Base-by-base conservation (phyloP, 2,113 vertebrate species). In the Nyctibius bracteatus region DNA sequence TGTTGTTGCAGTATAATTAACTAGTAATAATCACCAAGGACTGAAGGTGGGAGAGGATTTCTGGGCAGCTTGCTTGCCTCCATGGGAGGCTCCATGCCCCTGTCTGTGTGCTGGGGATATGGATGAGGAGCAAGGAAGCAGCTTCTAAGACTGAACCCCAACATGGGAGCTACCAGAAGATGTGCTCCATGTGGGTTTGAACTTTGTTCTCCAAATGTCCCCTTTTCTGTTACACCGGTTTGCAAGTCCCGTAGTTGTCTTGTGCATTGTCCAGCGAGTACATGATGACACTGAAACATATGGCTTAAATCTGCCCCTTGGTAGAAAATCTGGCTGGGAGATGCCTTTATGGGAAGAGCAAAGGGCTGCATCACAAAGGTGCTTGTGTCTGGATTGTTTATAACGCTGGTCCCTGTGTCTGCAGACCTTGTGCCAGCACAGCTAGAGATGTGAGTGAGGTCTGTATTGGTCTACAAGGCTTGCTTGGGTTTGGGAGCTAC, bases 111-210 rank as follows among this genome's bases (percentile, higher is more conserved):
- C 37, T 35, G 61, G 43, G 35, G 24, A 52, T 33, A 4, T 12
- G 25, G 24, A 23, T 17, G 2, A 5, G 35, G 81, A 83, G 14
- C 27, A 18, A 65, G 58, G 55, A 46, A 59, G 23, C 47, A 54
- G 21, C 39, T 57, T 58, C 35, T 23, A 9, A n/a, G 49, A 1
- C 15, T 12, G n/a, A 75, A 35, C 21, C 43, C 31, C 28, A 41
- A 0, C 13, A 4, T 0, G 17, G 12, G 24, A 85, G n/a, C 1
- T 2, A 22, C 10, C 35, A 41, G 43, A 17, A 14, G 16, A 8
- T 9, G 25, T 14, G 46, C 3, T 35, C 0, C 46, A 6, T 12
- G 12, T 5, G 37, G n/a, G 25, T 37, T 37, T 49, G 33, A 68
- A 33, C 30, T 22, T 52, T 31, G 15, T 67, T 46, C 54, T 62